Evolutionary conservation across 2,113 vertebrate species (phyloP).

Genomic region (Bungarus multicinctus): DNA sequence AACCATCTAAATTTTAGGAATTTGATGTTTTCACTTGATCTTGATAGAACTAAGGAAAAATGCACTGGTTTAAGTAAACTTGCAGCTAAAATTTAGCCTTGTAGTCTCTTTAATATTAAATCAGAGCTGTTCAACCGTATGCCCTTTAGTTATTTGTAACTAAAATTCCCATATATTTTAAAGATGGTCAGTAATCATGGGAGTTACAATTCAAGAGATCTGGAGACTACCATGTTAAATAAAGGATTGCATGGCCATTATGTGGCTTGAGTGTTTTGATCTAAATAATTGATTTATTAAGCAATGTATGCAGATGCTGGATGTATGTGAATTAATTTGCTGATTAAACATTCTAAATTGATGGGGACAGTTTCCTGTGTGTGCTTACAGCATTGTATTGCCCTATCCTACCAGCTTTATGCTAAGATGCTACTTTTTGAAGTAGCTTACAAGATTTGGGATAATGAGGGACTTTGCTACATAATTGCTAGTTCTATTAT

Average conservation of each 20-base stretch:
- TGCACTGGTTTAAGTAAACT: background rate
- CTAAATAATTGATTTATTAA: slow-evolving; percentile 22
- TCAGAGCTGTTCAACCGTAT: background rate
- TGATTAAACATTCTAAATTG: slow-evolving; percentile 44
- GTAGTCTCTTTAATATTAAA: background rate
- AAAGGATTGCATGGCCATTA: background rate
- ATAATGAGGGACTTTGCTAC: slow-evolving; percentile 39
- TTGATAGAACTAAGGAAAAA: background rate
- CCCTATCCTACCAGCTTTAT: slow-evolving; percentile 35
- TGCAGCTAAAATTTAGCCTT: background rate
- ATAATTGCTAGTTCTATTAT: slow-evolving; percentile 5
- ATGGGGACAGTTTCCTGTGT: slow-evolving; percentile 41
- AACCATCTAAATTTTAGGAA: background rate
- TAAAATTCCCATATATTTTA: background rate
- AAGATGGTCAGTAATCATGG: background rate
- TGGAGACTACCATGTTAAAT: background rate
- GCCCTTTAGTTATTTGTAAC: background rate
- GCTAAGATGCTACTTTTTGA: slow-evolving; percentile 17
- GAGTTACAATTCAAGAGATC: background rate
- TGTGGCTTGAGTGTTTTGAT: background rate
- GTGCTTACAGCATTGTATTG: slow-evolving; percentile 49
- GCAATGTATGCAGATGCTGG: slow-evolving; percentile 38
- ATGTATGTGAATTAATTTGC: slow-evolving; percentile 32
- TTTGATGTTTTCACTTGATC: background rate
- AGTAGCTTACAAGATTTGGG: slow-evolving; percentile 35